Evolutionary conservation across 2,113 vertebrate species (phyloP), one percentile per base, ranked within the genome.

Genomic region (Ptilorrhoa leucosticta): DNA sequence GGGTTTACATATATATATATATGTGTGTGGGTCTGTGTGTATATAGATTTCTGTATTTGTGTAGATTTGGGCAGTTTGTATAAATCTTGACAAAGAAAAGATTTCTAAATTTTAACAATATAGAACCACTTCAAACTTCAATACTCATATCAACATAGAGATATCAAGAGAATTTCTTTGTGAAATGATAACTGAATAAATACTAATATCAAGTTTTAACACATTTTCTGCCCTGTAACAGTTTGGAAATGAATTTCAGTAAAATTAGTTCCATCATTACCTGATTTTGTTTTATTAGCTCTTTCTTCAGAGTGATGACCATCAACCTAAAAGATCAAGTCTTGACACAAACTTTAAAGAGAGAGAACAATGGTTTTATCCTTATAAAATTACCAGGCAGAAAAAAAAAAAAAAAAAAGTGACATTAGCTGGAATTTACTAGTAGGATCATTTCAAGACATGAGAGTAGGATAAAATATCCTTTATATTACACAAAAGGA

Each of bases 181-280:
- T 44, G 3, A 42, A 33, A 6, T 15, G 6, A 1, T 73, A 31
- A 35, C 5, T 17, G 18, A 81, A 33, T 93, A 94, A 50, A 12
- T 33, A 54, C 21, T 7, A 68, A 5, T 53, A 57, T 13, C 13
- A 60, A 3, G 10, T 30, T 78, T 81, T 73, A 66, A 50, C 8
- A 28, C 1, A 39, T 64, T 75, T 82, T 77, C 37, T 89, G 22
- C 9, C 10, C 50, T n/a, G 11, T 77, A 47, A 45, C 7, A 56
- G 2, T n/a, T 76, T 73, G 13, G 28, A 80, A 70, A 58, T 24
- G 0, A 71, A 70, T 40, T 66, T 88, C 18, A 53, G 11, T 37
- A 21, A 83, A 50, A 45, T 1, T 33, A 42, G 2, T 50, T 71
- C 4, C 0, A 2, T 22, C 37, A 63, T 64, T 66, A 23, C 1